Evolutionary conservation across 2,113 vertebrate genomes (phyloP).

Genomic region (Gallinago jamesoni): DNA sequence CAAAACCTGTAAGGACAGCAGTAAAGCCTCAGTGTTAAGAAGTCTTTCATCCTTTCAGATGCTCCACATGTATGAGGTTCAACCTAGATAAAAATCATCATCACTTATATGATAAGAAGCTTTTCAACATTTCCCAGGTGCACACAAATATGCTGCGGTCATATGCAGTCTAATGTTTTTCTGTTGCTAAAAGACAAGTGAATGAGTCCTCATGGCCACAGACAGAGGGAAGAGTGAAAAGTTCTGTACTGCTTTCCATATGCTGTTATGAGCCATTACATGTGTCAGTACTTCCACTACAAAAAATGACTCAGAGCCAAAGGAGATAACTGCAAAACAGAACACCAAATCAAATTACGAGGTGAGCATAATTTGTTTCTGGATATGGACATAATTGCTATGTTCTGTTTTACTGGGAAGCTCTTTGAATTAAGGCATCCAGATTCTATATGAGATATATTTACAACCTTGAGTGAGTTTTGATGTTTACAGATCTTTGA

Average conservation of each 20-base stretch:
- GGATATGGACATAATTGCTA: not conserved
- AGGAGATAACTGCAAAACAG: not conserved
- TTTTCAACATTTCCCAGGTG: not conserved
- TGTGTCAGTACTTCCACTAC: slow-evolving; percentile 12
- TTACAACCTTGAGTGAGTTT: not conserved
- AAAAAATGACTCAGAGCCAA: not conserved
- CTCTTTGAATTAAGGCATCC: not conserved
- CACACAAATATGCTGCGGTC: not conserved
- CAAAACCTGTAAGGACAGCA: not conserved
- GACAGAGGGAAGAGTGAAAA: not conserved
- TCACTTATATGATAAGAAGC: not conserved
- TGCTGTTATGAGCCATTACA: not conserved
- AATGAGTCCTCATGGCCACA: not conserved
- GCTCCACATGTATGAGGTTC: not conserved
- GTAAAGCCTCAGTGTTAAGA: not conserved
- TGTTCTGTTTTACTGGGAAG: not conserved
- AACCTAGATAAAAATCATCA: not conserved
- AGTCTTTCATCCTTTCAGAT: not conserved
- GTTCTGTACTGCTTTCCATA: not conserved
- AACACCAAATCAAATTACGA: slow-evolving; percentile 44
- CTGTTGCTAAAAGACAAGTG: not conserved
- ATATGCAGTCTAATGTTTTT: not conserved
- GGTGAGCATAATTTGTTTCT: slow-evolving; percentile 19
- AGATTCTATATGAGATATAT: not conserved
- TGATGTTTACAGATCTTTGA: not conserved